These are phyloP conservation scores for Phoxinus dragarum DNA, from an alignment of 2,797 vertebrate genomes.

Conservation along the genomic window DNA sequence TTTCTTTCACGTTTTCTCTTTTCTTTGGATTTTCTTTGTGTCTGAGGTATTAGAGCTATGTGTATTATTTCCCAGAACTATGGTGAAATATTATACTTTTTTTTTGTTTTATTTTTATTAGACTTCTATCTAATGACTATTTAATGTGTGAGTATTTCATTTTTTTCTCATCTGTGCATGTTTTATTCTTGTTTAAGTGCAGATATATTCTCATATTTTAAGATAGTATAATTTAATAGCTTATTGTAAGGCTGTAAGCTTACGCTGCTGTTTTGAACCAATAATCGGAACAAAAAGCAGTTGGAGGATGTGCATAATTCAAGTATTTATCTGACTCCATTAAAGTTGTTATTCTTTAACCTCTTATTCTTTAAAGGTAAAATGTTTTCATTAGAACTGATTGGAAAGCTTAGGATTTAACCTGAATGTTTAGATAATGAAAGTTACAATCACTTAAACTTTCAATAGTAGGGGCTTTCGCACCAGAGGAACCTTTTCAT, in stretches of 20 bases:
- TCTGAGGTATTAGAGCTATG: constrained; percentile 51
- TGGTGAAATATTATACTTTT: not conserved
- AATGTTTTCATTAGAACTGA: no score
- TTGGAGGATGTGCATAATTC: no score
- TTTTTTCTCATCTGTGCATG: not conserved
- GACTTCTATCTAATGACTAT: constrained; percentile 35
- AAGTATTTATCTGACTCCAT: no score
- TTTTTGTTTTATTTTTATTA: not conserved
- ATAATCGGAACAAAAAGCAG: no score
- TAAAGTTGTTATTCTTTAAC: no score
- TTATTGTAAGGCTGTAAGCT: not conserved
- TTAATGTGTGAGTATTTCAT: constrained; percentile 40
- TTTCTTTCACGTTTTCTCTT: constrained; percentile 46
- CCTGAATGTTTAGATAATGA: no score
- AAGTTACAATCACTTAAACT: no score
- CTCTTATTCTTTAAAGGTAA: no score
- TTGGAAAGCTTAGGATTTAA: no score
- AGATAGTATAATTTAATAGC: not conserved
- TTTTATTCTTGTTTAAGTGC: constrained; percentile 3
- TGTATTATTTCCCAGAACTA: constrained; percentile 33
- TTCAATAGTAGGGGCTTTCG: no score
- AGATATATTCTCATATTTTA: not conserved
- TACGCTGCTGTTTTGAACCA: no score
- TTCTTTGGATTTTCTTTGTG: constrained; percentile 52
- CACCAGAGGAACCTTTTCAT: no score